phyloP scores from a whole-genome alignment of 1,140 invertebrate species.

The Dermatophagoides farinae region DNA sequence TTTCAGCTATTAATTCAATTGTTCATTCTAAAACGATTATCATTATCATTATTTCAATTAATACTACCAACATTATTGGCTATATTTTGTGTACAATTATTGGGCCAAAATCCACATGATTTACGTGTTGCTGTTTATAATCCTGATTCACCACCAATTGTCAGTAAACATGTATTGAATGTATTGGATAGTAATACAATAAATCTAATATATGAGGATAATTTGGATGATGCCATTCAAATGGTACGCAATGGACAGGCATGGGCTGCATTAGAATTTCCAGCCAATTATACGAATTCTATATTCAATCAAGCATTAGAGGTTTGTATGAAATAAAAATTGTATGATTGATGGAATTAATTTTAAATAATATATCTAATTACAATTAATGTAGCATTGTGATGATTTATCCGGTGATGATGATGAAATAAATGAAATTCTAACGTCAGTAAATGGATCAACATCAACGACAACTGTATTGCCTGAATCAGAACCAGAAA shows the following conservation, averaged over 20 bases:
- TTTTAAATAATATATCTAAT: background rate
- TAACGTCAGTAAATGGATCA: background rate
- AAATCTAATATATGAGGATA: background rate
- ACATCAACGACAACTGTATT: background rate
- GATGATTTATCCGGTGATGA: background rate
- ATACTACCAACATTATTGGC: constrained; percentile 72
- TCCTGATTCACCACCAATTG: constrained; percentile 20
- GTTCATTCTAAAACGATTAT: background rate
- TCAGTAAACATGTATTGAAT: constrained; percentile 7
- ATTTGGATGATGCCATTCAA: constrained; percentile 2
- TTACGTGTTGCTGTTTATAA: constrained; percentile 57
- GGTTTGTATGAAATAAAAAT: background rate
- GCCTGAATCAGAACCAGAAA: background rate
- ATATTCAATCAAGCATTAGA: constrained; percentile 5
- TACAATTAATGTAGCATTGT: background rate
- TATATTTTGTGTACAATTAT: constrained; percentile 77
- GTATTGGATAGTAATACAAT: background rate
- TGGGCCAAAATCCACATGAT: constrained; percentile 65
- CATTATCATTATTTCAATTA: constrained; percentile 48
- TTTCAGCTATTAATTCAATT: background rate
- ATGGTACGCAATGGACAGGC: constrained; percentile 6
- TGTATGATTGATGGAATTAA: background rate
- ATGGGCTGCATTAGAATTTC: constrained; percentile 14
- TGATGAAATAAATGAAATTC: background rate
- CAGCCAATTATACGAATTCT: constrained; percentile 12